Base-by-base conservation (phyloP, 2,888 invertebrate genomes). In the Andrena camellia region DNA sequence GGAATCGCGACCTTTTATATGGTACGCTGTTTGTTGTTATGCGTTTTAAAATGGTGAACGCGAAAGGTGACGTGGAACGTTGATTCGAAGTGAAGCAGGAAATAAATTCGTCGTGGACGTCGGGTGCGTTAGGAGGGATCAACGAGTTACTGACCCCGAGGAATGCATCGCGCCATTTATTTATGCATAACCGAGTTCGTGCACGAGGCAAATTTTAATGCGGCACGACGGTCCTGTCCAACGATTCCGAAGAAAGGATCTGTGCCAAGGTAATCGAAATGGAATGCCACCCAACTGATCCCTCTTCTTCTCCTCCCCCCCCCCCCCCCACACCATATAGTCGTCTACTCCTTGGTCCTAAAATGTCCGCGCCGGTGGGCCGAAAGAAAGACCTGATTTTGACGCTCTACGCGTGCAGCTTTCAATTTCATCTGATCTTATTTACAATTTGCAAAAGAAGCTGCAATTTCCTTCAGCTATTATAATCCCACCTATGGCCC, bases 161-260 rank as follows among this genome's bases (percentile, higher is more conserved):
- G 81, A 86, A 85, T 83, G 83, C 75, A 83, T 78, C 74, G 74
- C 66, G 71, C 67, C 71, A 80, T 83, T 88, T 83, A 90, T 89
- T 86, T 89, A 89, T 90, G 86, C 87, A 90, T 90, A 87, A 85
- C 70, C 84, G 86, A 84, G 84, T 84, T 88, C 86, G 86, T 80
- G 78, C 81, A 77, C 86, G 86, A 78, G 68, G 87, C 84, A 88
- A 89, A 89, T 88, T 90, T 89, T 88, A 90, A 89, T 89, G 88
- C 76, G 85, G 50, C 62, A 57, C 85, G 68, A 68, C 82, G 48
- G 73, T 62, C 74, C 63, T 42, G 79, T 60, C 66, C 63, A 23
- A 69, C 67, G 69, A 85, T 87, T 82, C 82, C 85, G 83, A 84
- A 71, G 83, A 83, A 77, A 85, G 78, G 86, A 86, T 85, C 80